Evolutionary conservation across 2,888 invertebrate genomes (phyloP), one percentile per base, ranked within the genome.

Genomic region (Acleris emargana): DNA sequence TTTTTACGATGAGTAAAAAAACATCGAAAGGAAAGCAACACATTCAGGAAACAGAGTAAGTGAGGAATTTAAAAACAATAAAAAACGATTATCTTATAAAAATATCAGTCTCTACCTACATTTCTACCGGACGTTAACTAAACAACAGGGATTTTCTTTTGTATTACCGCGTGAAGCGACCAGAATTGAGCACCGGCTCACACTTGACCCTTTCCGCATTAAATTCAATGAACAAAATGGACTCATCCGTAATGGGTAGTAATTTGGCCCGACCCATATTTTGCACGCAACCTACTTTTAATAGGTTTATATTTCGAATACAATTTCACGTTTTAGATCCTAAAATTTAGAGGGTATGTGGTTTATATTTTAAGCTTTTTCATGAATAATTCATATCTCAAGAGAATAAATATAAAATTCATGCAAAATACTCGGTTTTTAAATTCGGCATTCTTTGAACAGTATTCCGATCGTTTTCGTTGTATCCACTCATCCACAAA

Each of bases 181-280:
- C 32, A 18, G 28, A 25, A 28, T 17, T 49, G 42, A 50, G 16
- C 20, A 18, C n/a, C 38, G 25, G 17, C 43, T 59, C 59, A 20
- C 59, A 17, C 64, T 59, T 59, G 64, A 54, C 54, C 54, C 59
- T 54, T 54, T 64, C 58, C 54, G 55, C 28, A 64, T 64, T 64
- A 59, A 64, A 64, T 64, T 55, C 59, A 64, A 59, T 64, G 59
- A 60, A 50, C 59, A 55, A 60, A 64, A 64, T 64, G 64, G 54
- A 53, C 49, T 55, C 59, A 28, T 51, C 59, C 54, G 59, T 64
- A 64, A 64, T 60, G 22, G 64, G 59, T 50, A 60, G 59, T 60
- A 53, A 60, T 60, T 42, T 55, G 59, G 59, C 49, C 43, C 55
- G 53, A 28, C 43, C 59, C 64, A 60, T 64, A 60, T 64, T 59